Evolutionary conservation across 2,888 invertebrate species (phyloP), one percentile per base, ranked within the genome.

Genomic region (Epistrophe grossulariae): DNA sequence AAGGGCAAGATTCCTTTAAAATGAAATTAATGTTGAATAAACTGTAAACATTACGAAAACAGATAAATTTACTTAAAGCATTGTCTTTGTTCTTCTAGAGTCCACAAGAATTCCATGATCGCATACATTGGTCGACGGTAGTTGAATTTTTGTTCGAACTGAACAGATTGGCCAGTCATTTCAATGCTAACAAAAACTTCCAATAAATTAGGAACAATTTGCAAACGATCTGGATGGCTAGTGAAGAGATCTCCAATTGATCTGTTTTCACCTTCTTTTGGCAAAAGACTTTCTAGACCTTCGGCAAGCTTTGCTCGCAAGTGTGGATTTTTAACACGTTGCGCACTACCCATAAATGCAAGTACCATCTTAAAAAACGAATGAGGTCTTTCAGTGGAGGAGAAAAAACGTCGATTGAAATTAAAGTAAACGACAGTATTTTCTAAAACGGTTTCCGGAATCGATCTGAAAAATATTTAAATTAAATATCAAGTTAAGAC

Each of bases 121-220:
- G 96, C 94, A 91, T 99, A 99, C 98, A 99, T 99, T 2, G 99
- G 99, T 52, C 98, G 95, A 28, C 99, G 95, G 92, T 99, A 99
- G 93, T 98, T 98, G 92, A 99, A 99, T 93, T 99, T 99, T 92
- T 99, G 98, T 91, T 99, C 99, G 91, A 99, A 99, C 90, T 97
- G 97, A 24, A 99, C 98, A 91, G 96, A 97, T 92, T 98, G 97
- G 0, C 99, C 99, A 0, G 98, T 98, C 97, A 98, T 97, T 94
- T 99, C 99, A 84, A 99, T 99, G 88, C 97, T 97, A n/a, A 99
- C 98, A 92, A 99, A 99, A 10, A 99, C 98, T 91, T 97, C 95
- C 77, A 99, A 93, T 38, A 99, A 93, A 91, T 96, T 96, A 59
- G 95, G 94, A 13, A 97, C 96, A 80, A 99, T 94, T 95, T 98